Evolutionary conservation across 2,888 invertebrate species (phyloP).

Genomic region (Dicyrtoma fusca): DNA sequence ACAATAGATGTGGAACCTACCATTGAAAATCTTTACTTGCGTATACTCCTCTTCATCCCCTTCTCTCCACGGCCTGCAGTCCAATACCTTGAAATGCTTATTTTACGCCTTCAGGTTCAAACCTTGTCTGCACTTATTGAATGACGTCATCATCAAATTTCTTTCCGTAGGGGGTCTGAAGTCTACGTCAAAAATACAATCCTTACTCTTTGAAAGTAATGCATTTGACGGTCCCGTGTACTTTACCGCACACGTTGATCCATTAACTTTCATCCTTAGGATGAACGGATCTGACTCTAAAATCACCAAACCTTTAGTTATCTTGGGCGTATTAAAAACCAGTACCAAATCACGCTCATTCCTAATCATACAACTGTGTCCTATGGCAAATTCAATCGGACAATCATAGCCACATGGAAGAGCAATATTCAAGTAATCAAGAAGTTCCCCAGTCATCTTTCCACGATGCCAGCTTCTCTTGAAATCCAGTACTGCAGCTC

Average conservation of each 20-base stretch:
- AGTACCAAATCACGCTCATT: too few relatives aligned
- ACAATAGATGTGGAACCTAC: not conserved
- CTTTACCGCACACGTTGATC: not conserved
- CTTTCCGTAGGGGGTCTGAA: not conserved
- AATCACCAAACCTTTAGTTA: not conserved
- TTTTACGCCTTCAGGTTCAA: not conserved
- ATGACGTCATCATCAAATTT: not conserved
- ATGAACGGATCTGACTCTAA: constrained; percentile 27
- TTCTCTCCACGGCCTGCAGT: not conserved
- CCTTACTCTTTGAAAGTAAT: not conserved
- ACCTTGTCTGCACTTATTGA: not conserved
- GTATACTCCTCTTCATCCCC: not conserved
- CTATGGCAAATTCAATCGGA: not conserved
- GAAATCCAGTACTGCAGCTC: not conserved
- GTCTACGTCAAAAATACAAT: constrained; percentile 3
- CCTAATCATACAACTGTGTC: too few relatives aligned
- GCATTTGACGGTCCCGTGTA: constrained; percentile 20
- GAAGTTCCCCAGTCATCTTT: not conserved
- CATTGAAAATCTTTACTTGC: not conserved
- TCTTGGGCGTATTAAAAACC: too few relatives aligned
- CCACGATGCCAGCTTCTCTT: constrained; percentile 3
- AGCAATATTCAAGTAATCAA: constrained; percentile 12
- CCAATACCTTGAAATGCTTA: not conserved
- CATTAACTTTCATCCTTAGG: constrained; percentile 1
- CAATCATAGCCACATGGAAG: constrained; percentile 22